Conservation (phyloP, 2,113 vertebrate species). For the Mobula birostris region DNA sequence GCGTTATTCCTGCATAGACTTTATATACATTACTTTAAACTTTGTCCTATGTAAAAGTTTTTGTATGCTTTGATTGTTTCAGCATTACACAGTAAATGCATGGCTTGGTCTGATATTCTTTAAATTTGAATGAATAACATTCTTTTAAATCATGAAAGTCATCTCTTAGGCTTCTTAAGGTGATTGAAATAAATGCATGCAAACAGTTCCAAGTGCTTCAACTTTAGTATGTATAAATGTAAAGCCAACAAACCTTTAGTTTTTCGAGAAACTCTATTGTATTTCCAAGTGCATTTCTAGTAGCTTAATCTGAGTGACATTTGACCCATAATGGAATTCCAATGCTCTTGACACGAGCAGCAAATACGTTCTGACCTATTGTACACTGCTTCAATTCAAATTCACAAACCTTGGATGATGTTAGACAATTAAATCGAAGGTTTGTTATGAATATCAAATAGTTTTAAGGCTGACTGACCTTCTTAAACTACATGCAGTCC, state of each 20-base stretch:
- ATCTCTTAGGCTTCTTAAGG: neutral
- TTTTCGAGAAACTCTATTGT: too few species aligned
- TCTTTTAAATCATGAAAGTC: constrained; percentile 2
- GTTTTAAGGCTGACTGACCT: too few species aligned
- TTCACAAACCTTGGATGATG: too few species aligned
- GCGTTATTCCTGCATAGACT: neutral
- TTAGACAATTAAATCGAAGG: too few species aligned
- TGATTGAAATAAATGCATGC: constrained; percentile 12
- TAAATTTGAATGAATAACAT: neutral
- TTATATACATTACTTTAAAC: neutral
- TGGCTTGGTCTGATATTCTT: neutral
- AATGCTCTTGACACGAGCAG: neutral
- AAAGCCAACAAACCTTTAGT: too few species aligned
- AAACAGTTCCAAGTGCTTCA: neutral
- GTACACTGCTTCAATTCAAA: neutral
- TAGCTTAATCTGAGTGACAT: neutral
- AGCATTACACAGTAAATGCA: neutral
- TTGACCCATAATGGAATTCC: neutral
- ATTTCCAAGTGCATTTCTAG: neutral
- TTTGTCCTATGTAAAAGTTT: neutral
- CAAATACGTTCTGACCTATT: neutral
- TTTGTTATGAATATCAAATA: too few species aligned
- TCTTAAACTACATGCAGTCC: neutral
- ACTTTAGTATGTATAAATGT: neutral
- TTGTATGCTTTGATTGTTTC: neutral